A percentile compares a stretch with the other conserved stretches of the same genome.
phyloP scores from a whole-genome alignment of 2,113 vertebrate species.

The Macrotus californicus region DNA sequence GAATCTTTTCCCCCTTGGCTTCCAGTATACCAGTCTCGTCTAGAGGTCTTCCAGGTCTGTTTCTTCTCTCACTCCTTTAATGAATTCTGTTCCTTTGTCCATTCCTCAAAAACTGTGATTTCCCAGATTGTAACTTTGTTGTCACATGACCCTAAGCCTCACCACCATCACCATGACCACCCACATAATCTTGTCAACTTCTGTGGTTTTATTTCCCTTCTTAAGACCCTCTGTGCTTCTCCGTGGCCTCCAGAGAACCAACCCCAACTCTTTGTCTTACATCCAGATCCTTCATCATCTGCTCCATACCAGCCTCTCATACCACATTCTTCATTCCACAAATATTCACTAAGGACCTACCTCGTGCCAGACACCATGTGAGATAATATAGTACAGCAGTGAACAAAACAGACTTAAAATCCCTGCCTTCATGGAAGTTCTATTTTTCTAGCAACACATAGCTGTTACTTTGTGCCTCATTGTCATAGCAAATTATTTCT shows the following conservation, averaged over 20 bases:
- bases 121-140: neutral
- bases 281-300: neutral
- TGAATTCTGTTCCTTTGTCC: neutral
- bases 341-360: neutral
- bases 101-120: neutral
- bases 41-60: neutral
- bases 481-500: neutral
- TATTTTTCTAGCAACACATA: neutral
- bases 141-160: neutral
- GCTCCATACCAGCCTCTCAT: neutral
- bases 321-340: neutral
- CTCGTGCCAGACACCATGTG: neutral
- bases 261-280: neutral
- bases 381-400: neutral
- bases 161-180: neutral
- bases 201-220: neutral
- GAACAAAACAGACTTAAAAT: neutral
- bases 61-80: neutral
- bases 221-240: neutral
- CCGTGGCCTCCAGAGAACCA: neutral
- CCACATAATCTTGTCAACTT: neutral
- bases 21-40: neutral
- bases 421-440: neutral
- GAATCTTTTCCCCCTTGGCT: neutral
- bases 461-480: neutral